These are phyloP conservation scores for Amia ocellicauda DNA, from an alignment of 2,113 vertebrate species.

Conservation along the genomic window DNA sequence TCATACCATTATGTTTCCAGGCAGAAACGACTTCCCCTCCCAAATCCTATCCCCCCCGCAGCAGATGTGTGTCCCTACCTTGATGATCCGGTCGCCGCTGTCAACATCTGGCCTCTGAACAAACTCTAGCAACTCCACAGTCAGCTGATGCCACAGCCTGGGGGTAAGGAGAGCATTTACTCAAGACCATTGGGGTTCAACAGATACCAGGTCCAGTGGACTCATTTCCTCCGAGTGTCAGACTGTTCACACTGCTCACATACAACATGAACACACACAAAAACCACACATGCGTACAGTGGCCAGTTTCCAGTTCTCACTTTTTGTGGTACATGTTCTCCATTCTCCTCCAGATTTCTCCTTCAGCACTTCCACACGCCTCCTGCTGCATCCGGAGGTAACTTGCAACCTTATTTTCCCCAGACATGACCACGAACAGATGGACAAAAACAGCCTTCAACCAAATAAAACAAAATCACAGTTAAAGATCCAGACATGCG, in stretches of 20 bases:
- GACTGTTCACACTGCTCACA: no score
- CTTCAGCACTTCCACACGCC: background rate
- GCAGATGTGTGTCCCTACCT: background rate
- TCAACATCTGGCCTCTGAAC: slow-evolving; percentile 3
- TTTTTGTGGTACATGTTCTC: slow-evolving; percentile 14
- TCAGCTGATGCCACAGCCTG: slow-evolving; percentile 21
- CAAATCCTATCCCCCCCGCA: no score
- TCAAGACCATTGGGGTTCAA: no score
- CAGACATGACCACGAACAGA: background rate
- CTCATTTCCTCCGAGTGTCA: no score
- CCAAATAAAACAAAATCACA: no score
- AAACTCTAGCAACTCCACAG: slow-evolving; percentile 12
- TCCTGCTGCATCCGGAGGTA: slow-evolving; percentile 9
- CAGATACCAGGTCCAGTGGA: no score
- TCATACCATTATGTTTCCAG: no score
- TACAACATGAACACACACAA: background rate
- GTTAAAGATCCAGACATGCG: no score
- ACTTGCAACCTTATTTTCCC: background rate
- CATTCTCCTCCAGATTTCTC: background rate
- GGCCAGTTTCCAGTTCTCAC: background rate
- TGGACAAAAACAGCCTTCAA: background rate
- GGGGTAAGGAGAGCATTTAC: background rate
- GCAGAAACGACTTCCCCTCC: no score
- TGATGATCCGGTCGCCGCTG: slow-evolving; percentile 7
- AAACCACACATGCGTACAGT: background rate